Evolutionary conservation across 2,888 invertebrate genomes (phyloP), one percentile per base, ranked within the genome.

Genomic region (Melolontha melolontha): DNA sequence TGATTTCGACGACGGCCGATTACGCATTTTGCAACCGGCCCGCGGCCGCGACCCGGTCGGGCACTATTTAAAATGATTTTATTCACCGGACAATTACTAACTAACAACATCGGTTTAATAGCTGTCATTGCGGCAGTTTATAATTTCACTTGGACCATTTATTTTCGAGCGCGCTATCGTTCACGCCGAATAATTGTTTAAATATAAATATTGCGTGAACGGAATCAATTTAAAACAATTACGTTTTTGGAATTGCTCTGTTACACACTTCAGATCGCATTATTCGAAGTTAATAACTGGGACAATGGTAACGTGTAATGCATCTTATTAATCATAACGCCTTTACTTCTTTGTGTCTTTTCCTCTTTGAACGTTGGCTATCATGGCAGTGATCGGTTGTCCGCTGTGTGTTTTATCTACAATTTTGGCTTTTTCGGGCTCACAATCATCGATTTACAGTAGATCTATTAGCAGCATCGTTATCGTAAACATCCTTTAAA

Each of bases 11-110:
- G 12, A 29, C 12, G 27, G n/a, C 11, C 12, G 51, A 51, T 51
- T 51, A 12, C 51, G 12, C 29, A 27, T 51, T 51, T 10, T 27
- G 1, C 49, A 50, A 8, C 17, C 14, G 17, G 16, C 17, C 10
- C 49, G 10, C 49, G 17, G 10, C 49, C 10, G 51, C 34, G 51
- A 14, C 14, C 27, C 29, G 27, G 10, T 27, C 51, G 52, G 39
- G 34, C 34, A 54, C 52, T 54, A 54, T 54, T 54, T 54, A 34
- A 54, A 54, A 54, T 54, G 52, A 54, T 54, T 54, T 54, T 54
- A 17, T 54, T 54, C 39, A 39, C 17, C 52, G 39, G 52, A 54
- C 52, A 39, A 54, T 54, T 54, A 39, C 52, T 40, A 54, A 54
- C 52, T 54, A 54, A 54, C 52, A 39, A 39, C 34, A 54, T 39